Evolutionary conservation across 2,888 invertebrate genomes (phyloP), one percentile per base, ranked within the genome.

Genomic region (Epicampocera succincta): DNA sequence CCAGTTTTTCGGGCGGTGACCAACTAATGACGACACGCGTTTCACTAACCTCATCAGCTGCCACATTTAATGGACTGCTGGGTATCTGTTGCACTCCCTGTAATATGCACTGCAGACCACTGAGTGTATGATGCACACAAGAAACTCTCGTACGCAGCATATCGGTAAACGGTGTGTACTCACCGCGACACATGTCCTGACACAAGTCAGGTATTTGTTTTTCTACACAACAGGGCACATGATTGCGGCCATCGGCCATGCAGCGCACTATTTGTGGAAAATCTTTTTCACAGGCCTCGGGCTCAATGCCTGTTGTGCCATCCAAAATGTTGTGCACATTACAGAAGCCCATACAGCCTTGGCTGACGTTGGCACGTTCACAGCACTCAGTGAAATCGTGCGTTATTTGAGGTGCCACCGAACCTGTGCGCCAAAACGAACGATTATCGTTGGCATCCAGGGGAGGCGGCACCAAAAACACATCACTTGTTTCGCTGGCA

Each of bases 361-460:
- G 90, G n/a, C 94, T 93, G 1, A 96, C 95, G 87, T 95, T 95
- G 80, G 93, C 92, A 2, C 92, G 90, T 6, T 94, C 87, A 86
- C 96, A 97, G 89, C 96, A 97, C 85, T 95, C 94, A 0, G 96
- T 96, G 90, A 96, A 96, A 90, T 96, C 96, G 89, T 96, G 96
- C 1, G 93, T 92, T 17, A 92, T 86, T 9, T 92, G 92, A 13
- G 89, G 87, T 33, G 88, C 84, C 11, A 85, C 69, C 56, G 87
- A 86, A 46, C 86, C 87, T 17, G 69, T 79, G 2, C 88, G 87
- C 89, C 89, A 89, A 71, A 87, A 88, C 46, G 89, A 89, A 29
- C 88, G 89, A 85, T 88, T 89, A 48, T 89, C 89, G 84, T 85
- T 89, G 29, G 86, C 85, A 72, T 89, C 88, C 9, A 88, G 74